phyloP scores from a whole-genome alignment of 2,888 invertebrate species.

The Trichopria drosophilae region DNA sequence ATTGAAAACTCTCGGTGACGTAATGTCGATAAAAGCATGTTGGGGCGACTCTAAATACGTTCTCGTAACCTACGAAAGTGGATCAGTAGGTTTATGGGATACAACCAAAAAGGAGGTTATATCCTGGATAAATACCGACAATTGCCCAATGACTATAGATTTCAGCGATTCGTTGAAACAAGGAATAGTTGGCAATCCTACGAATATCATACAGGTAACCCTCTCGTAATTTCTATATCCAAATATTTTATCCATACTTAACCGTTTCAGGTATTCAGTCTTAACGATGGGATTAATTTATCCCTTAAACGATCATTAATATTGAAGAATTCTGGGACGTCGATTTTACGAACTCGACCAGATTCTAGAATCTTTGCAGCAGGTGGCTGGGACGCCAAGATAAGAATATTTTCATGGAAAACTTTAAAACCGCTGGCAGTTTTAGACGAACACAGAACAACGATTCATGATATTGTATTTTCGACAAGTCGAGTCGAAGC shows the following conservation, averaged over 20 bases:
- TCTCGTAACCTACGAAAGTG: slow-evolving; percentile 75
- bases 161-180: slow-evolving; percentile 68
- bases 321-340: slow-evolving; percentile 76
- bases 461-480: slow-evolving; percentile 74
- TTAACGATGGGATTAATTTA: neutral
- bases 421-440: slow-evolving; percentile 73
- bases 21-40: slow-evolving; percentile 68
- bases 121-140: slow-evolving; percentile 63
- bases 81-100: slow-evolving; percentile 74
- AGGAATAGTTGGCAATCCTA: slow-evolving; percentile 70
- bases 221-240: neutral
- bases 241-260: neutral
- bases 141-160: slow-evolving; percentile 73
- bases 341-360: slow-evolving; percentile 67
- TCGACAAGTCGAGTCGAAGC: slow-evolving; percentile 67
- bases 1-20: slow-evolving; percentile 61
- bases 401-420: slow-evolving; percentile 79
- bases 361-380: slow-evolving; percentile 75
- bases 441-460: slow-evolving; percentile 71
- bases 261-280: neutral
- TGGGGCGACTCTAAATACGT: slow-evolving; percentile 51
- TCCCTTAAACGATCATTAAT: neutral
- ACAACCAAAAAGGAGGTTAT: slow-evolving; percentile 64
- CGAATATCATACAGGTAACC: slow-evolving; percentile 67
- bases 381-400: slow-evolving; percentile 77